Conservation (phyloP, 2,888 invertebrate genomes). For the Drosophila tanythrix region DNA sequence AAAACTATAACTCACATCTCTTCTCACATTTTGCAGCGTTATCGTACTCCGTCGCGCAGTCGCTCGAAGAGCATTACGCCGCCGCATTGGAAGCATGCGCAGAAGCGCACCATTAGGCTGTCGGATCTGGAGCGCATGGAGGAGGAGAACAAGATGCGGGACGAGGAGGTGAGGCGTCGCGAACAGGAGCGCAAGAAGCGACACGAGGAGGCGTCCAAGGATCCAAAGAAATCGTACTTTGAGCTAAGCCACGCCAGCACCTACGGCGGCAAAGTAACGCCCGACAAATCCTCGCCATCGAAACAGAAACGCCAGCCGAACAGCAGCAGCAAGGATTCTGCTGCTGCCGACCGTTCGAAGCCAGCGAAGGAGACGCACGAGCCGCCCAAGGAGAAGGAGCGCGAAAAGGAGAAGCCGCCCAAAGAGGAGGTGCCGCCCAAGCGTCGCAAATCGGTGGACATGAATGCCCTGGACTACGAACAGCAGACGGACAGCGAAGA, state of each 20-base stretch:
- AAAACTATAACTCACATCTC: not conserved
- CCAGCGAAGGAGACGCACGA: constrained; percentile 45
- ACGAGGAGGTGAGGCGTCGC: constrained; percentile 86
- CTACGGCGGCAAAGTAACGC: constrained; percentile 82
- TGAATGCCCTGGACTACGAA: constrained; percentile 91
- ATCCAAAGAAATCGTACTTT: constrained; percentile 84
- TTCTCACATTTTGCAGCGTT: constrained; percentile 87
- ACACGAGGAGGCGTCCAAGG: constrained; percentile 86
- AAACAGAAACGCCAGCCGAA: constrained; percentile 20
- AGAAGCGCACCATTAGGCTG: constrained; percentile 92
- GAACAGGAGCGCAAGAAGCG: constrained; percentile 86
- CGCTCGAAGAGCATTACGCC: constrained; percentile 95
- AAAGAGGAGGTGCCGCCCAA: constrained; percentile 62
- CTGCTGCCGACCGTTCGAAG: constrained; percentile 35
- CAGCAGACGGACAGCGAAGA: constrained; percentile 86
- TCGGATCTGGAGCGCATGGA: constrained; percentile 92
- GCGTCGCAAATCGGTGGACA: constrained; percentile 86
- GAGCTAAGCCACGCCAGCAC: constrained; percentile 85
- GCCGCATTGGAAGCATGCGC: constrained; percentile 97
- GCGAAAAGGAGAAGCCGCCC: constrained; percentile 57
- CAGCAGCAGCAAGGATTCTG: constrained; percentile 80
- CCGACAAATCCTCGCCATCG: constrained; percentile 75
- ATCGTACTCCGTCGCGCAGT: constrained; percentile 92
- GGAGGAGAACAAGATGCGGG: constrained; percentile 88
- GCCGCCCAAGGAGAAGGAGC: constrained; percentile 31